phyloP scores from a whole-genome alignment of 1,140 invertebrate species.

The Bombus breviceps region DNA sequence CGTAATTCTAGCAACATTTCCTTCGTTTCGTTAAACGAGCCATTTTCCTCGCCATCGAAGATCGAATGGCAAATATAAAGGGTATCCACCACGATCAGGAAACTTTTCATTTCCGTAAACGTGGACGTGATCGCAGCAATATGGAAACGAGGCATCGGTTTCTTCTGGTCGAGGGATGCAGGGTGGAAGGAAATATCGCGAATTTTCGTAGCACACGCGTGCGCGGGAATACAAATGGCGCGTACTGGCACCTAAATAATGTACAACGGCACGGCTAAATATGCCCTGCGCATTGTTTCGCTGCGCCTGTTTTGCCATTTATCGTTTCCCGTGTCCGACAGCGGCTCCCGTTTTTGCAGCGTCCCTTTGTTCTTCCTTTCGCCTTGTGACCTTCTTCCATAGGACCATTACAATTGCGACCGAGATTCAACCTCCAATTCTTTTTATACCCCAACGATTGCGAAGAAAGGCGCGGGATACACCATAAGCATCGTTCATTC shows the following conservation, averaged over 20 bases:
- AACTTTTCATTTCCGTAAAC: constrained; percentile 61
- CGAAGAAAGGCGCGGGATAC: background rate
- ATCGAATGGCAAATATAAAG: constrained; percentile 8
- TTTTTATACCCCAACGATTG: background rate
- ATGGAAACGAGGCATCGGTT: constrained; percentile 11
- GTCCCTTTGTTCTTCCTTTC: constrained; percentile 19
- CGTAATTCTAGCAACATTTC: background rate
- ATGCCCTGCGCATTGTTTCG: constrained; percentile 42
- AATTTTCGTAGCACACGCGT: constrained; percentile 39
- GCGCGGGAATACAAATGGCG: constrained; percentile 53
- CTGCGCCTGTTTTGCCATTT: constrained; percentile 13
- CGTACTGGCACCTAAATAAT: constrained; percentile 33
- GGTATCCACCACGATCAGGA: constrained; percentile 14
- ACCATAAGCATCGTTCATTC: background rate
- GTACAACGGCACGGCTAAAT: constrained; percentile 39
- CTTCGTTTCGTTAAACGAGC: background rate
- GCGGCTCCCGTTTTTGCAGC: constrained; percentile 10
- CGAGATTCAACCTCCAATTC: constrained; percentile 5
- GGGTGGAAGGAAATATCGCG: constrained; percentile 42
- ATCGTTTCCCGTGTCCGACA: constrained; percentile 35
- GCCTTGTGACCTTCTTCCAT: constrained; percentile 23
- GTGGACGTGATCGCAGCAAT: background rate
- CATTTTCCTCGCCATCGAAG: background rate
- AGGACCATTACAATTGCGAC: constrained; percentile 12
- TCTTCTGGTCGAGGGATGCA: background rate